Evolutionary conservation across 2,797 vertebrate genomes (phyloP).

Genomic region (Rousettus madagascariensis): DNA sequence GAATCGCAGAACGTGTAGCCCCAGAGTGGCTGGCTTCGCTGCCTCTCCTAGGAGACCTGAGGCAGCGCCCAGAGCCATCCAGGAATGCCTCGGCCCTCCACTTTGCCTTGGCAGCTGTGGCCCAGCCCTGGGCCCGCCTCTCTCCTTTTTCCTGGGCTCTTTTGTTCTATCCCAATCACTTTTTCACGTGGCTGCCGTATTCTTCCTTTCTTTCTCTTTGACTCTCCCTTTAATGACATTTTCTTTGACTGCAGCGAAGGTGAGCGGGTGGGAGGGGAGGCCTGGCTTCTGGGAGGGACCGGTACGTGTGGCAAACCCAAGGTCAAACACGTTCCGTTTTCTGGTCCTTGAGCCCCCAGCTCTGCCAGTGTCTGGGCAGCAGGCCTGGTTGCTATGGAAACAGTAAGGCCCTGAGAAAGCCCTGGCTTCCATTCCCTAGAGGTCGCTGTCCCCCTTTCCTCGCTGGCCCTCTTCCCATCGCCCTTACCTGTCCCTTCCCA

Average conservation of each 20-base stretch:
- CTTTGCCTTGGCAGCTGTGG: neutral
- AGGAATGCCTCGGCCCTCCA: constrained; percentile 16
- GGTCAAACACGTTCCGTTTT: constrained; percentile 51
- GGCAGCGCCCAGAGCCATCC: neutral
- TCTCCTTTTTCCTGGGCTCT: constrained; percentile 14
- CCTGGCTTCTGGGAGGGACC: constrained; percentile 46
- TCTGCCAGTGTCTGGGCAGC: constrained; percentile 59
- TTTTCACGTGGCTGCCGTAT: constrained; percentile 39
- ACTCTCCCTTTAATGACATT: constrained; percentile 28
- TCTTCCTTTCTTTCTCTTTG: constrained; percentile 20
- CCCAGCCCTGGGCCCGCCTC: neutral
- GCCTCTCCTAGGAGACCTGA: neutral
- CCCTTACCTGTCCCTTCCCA: neutral
- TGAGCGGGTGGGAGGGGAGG: constrained; percentile 50
- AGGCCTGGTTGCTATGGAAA: constrained; percentile 74
- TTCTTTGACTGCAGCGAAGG: constrained; percentile 64
- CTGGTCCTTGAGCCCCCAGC: constrained; percentile 53
- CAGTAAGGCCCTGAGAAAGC: constrained; percentile 35
- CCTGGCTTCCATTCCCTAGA: constrained; percentile 57
- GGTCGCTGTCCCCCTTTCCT: constrained; percentile 54
- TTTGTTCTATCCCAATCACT: constrained; percentile 64
- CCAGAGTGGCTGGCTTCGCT: neutral
- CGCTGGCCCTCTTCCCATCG: neutral
- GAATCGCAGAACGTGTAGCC: neutral
- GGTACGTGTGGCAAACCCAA: constrained; percentile 44